Evolutionary conservation across 2,888 invertebrate genomes (phyloP).

Genomic region (Drosophila sordidula): DNA sequence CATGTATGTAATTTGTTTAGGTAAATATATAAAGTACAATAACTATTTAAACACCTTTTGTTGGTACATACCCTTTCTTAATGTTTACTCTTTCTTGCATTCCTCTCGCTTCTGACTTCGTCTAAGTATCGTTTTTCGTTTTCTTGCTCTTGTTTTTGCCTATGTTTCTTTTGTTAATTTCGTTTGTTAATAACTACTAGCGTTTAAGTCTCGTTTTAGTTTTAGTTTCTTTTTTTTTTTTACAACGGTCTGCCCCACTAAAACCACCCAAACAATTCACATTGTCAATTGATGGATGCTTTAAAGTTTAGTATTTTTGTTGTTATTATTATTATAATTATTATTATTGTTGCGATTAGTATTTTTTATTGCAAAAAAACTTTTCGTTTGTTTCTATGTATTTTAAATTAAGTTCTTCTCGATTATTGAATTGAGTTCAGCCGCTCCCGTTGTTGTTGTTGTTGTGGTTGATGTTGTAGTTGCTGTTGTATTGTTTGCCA

Average conservation of each 20-base stretch:
- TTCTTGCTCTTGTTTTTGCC: slow-evolving; percentile 14
- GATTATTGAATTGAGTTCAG: slow-evolving; percentile 56
- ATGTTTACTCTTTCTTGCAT: slow-evolving; percentile 22
- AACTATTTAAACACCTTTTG: slow-evolving; percentile 65
- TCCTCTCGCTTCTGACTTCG: slow-evolving; percentile 22
- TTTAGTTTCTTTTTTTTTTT: slow-evolving; percentile 19
- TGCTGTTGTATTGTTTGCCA: slow-evolving; percentile 18
- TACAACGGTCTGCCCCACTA: slow-evolving; percentile 46
- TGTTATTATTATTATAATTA: slow-evolving; percentile 25
- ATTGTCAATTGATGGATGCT: slow-evolving; percentile 48
- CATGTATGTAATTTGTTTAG: slow-evolving; percentile 50
- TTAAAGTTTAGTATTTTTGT: slow-evolving; percentile 25
- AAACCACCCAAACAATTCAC: slow-evolving; percentile 40
- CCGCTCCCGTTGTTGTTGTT: slow-evolving; percentile 58
- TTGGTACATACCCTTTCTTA: slow-evolving; percentile 44
- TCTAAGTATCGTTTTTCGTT: slow-evolving; percentile 28
- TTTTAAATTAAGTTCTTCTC: slow-evolving; percentile 67
- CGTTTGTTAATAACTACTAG: slow-evolving; percentile 42
- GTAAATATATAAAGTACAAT: slow-evolving; percentile 70
- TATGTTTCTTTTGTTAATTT: slow-evolving; percentile 26
- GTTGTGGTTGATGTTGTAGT: slow-evolving; percentile 22
- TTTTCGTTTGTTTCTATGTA: slow-evolving; percentile 45
- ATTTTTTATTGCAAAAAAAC: slow-evolving; percentile 61
- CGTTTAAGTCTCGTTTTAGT: slow-evolving; percentile 56
- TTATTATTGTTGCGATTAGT: slow-evolving; percentile 46